These are phyloP conservation scores for Calliphora vomitoria DNA, from an alignment of 2,888 invertebrate species.

Conservation along the genomic window DNA sequence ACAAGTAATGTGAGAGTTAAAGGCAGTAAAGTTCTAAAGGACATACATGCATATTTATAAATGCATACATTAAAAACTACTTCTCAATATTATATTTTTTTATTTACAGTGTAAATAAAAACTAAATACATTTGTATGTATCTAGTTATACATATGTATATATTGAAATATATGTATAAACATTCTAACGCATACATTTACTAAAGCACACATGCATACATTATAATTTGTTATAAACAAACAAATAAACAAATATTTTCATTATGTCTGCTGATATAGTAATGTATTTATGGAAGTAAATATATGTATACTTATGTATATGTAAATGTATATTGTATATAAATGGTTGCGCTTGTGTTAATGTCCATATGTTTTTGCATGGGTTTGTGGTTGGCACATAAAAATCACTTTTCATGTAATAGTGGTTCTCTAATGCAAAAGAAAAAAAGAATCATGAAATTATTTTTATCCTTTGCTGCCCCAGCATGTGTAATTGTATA, in stretches of 20 bases:
- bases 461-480: too few relatives aligned
- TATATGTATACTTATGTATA: neutral
- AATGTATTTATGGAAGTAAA: too few relatives aligned
- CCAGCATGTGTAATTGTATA: neutral
- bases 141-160: too few relatives aligned
- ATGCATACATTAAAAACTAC: constrained; percentile 44
- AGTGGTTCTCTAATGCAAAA: constrained; percentile 2
- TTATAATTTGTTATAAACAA: neutral
- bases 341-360: neutral
- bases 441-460: neutral
- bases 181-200: too few relatives aligned
- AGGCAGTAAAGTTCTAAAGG: neutral
- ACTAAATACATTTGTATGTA: too few relatives aligned
- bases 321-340: neutral
- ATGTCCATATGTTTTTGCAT: constrained; percentile 15
- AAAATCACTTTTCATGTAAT: constrained; percentile 36
- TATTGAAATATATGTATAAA: too few relatives aligned
- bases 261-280: too few relatives aligned
- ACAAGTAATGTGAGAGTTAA: neutral
- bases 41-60: constrained; percentile 7
- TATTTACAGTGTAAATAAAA: too few relatives aligned
- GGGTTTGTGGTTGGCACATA: constrained; percentile 36
- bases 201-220: neutral
- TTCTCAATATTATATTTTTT: constrained; percentile 30
- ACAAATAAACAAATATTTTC: neutral